Evolutionary conservation across 2,113 vertebrate genomes (phyloP).

Genomic region (Cromileptes altivelis): DNA sequence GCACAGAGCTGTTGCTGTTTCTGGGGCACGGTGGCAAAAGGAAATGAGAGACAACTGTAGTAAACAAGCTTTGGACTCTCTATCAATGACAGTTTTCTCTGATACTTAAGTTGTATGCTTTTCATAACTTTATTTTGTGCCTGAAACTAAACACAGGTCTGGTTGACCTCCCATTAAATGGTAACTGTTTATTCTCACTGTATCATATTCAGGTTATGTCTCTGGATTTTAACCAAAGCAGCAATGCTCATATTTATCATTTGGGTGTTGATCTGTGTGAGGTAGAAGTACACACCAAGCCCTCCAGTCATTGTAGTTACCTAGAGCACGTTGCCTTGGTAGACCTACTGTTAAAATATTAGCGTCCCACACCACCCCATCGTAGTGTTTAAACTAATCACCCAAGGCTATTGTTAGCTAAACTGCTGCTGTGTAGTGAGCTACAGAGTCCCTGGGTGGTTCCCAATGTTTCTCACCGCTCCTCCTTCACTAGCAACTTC

Average conservation of each 20-base stretch:
- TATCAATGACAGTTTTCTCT: neutral
- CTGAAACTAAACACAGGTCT: neutral
- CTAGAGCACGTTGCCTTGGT: conserved; percentile 16
- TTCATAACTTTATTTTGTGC: neutral
- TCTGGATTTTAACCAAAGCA: neutral
- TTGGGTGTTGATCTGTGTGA: neutral
- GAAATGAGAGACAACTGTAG: neutral
- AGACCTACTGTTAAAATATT: conserved; percentile 46
- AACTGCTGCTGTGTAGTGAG: conserved; percentile 39
- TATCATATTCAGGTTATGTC: neutral
- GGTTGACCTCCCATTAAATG: neutral
- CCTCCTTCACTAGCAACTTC: conserved; percentile 23
- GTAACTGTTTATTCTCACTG: neutral
- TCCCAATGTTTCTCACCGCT: conserved; percentile 38
- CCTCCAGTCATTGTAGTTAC: neutral
- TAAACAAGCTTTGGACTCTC: neutral
- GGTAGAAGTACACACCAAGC: neutral
- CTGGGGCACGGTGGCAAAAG: neutral
- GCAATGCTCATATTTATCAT: neutral
- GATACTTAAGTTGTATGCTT: neutral
- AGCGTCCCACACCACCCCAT: conserved; percentile 27
- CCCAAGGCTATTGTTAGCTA: conserved; percentile 61
- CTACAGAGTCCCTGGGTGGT: conserved; percentile 40
- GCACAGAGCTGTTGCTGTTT: neutral
- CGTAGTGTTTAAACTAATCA: conserved; percentile 56